Base-by-base conservation (phyloP, 2,113 vertebrate genomes). In the Alouatta palliata region DNA sequence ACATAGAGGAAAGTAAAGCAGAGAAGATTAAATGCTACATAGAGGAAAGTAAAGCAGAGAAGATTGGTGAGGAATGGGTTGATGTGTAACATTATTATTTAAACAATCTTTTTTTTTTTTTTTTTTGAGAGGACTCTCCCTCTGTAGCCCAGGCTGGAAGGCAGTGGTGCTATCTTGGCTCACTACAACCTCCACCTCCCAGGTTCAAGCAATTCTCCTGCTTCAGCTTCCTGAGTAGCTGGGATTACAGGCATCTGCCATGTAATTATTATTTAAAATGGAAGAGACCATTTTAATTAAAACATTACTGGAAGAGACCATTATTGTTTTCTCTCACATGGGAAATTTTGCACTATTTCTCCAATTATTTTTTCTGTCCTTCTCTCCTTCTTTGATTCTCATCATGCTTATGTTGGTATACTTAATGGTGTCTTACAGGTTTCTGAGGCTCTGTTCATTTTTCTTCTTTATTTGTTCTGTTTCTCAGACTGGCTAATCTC, bases 401-500 rank as follows among this genome's bases (percentile, higher is more conserved):
- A 19, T 58, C 87, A 47, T 52, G 12, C 30, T 17, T 77, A n/a
- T 54, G 23, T 89, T 80, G 17, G 19, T 75, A 43, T 91, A n/a
- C 17, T 82, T 88, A 73, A 49, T 80, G n/a, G 21, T 93, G 12
- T 85, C 23, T 1, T 3, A n/a, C 27, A 58, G 19, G 7, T 95
- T 88, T 96, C 56, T 94, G 47, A 86, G 56, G 17, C 43, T 95
- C 21, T 93, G 45, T 85, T 85, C 27, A 37, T 93, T 91, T 93
- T 86, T 86, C 43, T 43, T 84, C 8, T 37, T 64, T 79, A 9
- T 12, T 88, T 89, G 14, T 82, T 79, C 70, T 90, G 20, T 68
- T 93, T 82, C 25, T 93, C 47, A 84, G 45, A 76, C 21, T 94
- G 82, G 27, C 61, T 76, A 30, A n/a, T 95, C 71, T 76, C 54